phyloP scores from a whole-genome alignment of 2,888 invertebrate genomes.

The Zygothrica quintamaculata region DNA sequence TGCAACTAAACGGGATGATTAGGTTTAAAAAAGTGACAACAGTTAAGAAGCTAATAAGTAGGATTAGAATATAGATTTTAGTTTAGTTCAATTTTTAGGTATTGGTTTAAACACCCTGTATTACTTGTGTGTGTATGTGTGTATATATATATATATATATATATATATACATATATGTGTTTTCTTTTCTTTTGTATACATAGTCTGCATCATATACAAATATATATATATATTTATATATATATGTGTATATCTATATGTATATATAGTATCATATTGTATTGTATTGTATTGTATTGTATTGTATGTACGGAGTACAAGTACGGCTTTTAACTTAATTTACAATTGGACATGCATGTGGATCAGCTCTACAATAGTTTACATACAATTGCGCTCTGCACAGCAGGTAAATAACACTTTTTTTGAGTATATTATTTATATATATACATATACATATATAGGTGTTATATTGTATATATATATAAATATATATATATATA shows the following conservation, averaged over 20 bases:
- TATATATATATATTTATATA: too few relatives aligned
- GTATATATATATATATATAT: constrained; percentile 9
- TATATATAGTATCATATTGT: constrained; percentile 37
- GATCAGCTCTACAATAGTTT: constrained; percentile 75
- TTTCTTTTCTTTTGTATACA: too few relatives aligned
- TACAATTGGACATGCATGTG: constrained; percentile 82
- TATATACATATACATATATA: constrained; percentile 29
- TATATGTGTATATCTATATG: background rate
- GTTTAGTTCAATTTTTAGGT: constrained; percentile 41
- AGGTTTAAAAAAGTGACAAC: constrained; percentile 56
- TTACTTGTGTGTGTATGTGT: constrained; percentile 51
- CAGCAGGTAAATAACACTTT: constrained; percentile 81
- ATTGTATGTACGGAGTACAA: constrained; percentile 15
- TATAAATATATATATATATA: constrained; percentile 36
- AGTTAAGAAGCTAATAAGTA: constrained; percentile 71
- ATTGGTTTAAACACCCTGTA: constrained; percentile 75
- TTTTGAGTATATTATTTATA: constrained; percentile 69
- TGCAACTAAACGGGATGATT: constrained; percentile 45
- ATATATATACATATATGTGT: too few relatives aligned
- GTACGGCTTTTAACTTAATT: constrained; percentile 76
- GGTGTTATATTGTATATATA: constrained; percentile 14
- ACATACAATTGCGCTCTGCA: constrained; percentile 81
- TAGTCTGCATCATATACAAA: too few relatives aligned
- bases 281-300: constrained; percentile 22
- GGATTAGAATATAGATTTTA: constrained; percentile 61